Evolutionary conservation across 1,140 invertebrate genomes (phyloP).

Genomic region (Drosophila sturtevanti): DNA sequence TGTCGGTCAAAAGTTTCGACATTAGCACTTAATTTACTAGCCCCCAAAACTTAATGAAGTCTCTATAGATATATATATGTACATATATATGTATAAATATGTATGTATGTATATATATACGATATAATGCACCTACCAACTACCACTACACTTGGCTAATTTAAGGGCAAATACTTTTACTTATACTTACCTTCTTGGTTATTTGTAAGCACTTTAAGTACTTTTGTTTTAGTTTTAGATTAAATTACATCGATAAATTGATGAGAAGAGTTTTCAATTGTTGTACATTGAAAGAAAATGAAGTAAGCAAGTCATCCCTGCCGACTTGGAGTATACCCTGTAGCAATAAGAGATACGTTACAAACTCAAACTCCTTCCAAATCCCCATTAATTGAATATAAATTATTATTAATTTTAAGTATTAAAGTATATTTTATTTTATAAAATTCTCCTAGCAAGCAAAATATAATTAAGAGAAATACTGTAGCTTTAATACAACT

Average conservation of each 20-base stretch:
- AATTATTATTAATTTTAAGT: too few relatives aligned
- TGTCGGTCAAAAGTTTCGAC: constrained; percentile 79
- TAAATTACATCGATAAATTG: neutral
- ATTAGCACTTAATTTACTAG: constrained; percentile 80
- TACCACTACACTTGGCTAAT: constrained; percentile 69
- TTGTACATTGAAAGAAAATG: neutral
- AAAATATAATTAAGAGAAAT: too few relatives aligned
- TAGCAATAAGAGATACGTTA: too few relatives aligned
- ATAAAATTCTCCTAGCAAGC: too few relatives aligned
- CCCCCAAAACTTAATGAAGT: constrained; percentile 73
- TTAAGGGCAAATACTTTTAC: constrained; percentile 67
- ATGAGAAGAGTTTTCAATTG: neutral
- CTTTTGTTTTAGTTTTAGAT: neutral
- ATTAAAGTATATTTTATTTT: too few relatives aligned
- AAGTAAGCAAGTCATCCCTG: too few relatives aligned
- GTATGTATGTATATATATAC: neutral
- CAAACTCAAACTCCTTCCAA: too few relatives aligned
- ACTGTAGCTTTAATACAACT: too few relatives aligned
- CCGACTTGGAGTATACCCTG: too few relatives aligned
- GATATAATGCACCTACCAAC: neutral
- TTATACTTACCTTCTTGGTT: constrained; percentile 23
- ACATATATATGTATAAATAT: neutral
- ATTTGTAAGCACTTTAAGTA: constrained; percentile 10
- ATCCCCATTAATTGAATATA: too few relatives aligned
- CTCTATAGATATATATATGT: constrained; percentile 12